Conservation (phyloP, 1,140 invertebrate species). For the Dysdera silvatica region DNA sequence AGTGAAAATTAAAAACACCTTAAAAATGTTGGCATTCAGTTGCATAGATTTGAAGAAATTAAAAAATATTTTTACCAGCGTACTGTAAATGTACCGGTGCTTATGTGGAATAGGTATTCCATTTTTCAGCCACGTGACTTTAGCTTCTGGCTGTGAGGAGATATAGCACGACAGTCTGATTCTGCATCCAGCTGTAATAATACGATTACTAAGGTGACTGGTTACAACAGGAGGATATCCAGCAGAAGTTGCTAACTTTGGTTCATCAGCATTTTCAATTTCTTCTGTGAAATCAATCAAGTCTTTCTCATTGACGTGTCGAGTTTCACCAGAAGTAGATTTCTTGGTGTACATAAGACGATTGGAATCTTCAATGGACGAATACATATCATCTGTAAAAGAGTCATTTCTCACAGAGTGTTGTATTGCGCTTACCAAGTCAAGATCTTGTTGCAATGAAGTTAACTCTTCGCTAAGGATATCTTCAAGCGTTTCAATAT, state of each 20-base stretch:
- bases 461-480: constrained; percentile 10
- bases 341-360: too few relatives aligned
- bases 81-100: constrained; percentile 1
- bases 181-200: constrained; percentile 8
- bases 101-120: constrained; percentile 39
- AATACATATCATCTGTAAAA: too few relatives aligned
- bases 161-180: constrained; percentile 27
- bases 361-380: too few relatives aligned
- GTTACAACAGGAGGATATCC: constrained; percentile 12
- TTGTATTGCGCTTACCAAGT: constrained; percentile 12
- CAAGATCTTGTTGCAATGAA: constrained; percentile 11
- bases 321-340: too few relatives aligned
- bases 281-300: constrained; percentile 14
- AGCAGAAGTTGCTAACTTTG: background rate
- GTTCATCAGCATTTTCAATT: background rate
- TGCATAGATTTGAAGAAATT: too few relatives aligned
- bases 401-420: background rate
- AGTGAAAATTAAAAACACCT: too few relatives aligned
- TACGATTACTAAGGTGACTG: constrained; percentile 19
- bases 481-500: constrained; percentile 17
- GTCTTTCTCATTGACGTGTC: background rate
- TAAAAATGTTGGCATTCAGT: too few relatives aligned
- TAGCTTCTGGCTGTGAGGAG: constrained; percentile 57
- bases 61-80: constrained; percentile 5
- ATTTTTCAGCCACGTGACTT: constrained; percentile 59